phyloP scores from a whole-genome alignment of 1,140 invertebrate genomes.

The Camponotus pennsylvanicus region DNA sequence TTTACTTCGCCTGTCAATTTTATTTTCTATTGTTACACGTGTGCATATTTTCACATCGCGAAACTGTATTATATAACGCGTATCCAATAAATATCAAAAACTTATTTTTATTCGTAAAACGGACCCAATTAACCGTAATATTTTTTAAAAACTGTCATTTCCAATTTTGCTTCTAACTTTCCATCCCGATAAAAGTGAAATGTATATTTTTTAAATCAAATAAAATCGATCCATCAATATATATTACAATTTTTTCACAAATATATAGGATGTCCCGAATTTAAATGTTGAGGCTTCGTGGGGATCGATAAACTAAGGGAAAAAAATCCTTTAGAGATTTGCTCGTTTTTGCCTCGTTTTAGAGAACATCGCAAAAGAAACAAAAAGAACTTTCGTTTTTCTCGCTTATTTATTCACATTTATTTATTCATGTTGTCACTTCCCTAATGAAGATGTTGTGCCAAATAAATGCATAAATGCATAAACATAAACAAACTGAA shows the following conservation, averaged over 20 bases:
- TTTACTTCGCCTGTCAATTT: slow-evolving; percentile 21
- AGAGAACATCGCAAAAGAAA: no score
- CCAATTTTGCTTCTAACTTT: not conserved
- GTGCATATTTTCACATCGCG: not conserved
- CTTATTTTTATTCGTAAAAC: not conserved
- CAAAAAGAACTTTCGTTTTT: no score
- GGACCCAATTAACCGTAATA: not conserved
- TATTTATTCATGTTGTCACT: no score
- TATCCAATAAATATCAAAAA: slow-evolving; percentile 3
- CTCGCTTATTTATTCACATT: no score
- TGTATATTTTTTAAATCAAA: not conserved
- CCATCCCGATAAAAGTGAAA: not conserved
- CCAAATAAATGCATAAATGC: no score
- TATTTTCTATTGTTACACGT: slow-evolving; percentile 6
- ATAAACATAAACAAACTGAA: no score
- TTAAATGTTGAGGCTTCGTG: no score
- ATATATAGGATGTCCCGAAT: no score
- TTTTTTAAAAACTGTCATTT: not conserved
- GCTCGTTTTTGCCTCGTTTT: no score
- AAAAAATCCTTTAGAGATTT: no score
- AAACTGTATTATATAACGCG: not conserved
- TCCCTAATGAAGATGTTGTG: no score
- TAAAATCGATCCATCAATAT: slow-evolving; percentile 10
- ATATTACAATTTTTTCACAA: not conserved
- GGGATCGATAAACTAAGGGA: no score